A percentile compares a stretch with the other conserved stretches of the same genome.
Conservation (phyloP, 2,113 vertebrate species). For the Sclerurus mexicanus region DNA sequence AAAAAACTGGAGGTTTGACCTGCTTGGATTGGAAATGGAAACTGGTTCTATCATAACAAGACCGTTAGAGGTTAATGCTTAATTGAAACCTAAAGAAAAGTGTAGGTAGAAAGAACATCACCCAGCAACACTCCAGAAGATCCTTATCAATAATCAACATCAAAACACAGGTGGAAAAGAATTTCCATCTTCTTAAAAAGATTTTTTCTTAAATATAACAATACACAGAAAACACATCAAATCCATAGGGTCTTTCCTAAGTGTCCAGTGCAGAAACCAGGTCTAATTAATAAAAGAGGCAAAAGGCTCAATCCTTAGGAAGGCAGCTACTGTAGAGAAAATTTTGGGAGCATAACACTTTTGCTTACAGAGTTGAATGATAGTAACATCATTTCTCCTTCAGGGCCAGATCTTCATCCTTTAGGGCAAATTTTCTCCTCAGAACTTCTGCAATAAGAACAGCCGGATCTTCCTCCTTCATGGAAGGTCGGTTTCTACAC, state of each 20-base stretch:
- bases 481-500: slow-evolving; percentile 79
- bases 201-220: slow-evolving; percentile 6
- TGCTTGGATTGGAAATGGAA: neutral
- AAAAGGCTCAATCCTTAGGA: slow-evolving; percentile 41
- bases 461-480: slow-evolving; percentile 92
- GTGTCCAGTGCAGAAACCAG: slow-evolving; percentile 26
- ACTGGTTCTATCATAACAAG: neutral
- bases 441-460: slow-evolving; percentile 91
- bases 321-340: slow-evolving; percentile 58
- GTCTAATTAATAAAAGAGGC: slow-evolving; percentile 13
- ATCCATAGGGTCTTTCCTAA: neutral
- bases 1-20: neutral
- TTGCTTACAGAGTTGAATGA: slow-evolving; percentile 13
- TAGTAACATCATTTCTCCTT: slow-evolving; percentile 75
- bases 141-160: slow-evolving; percentile 5
- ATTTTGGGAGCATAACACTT: neutral
- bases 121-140: neutral
- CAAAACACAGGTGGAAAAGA: slow-evolving; percentile 31
- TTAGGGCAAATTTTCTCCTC: slow-evolving; percentile 92
- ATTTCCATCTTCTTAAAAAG: slow-evolving; percentile 47
- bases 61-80: neutral
- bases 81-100: neutral
- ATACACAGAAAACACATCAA: slow-evolving; percentile 28
- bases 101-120: neutral
- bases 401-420: slow-evolving; percentile 84